These are phyloP conservation scores for Clarias macrocephalus DNA, from an alignment of 2,113 vertebrate genomes.

Conservation along the genomic window DNA sequence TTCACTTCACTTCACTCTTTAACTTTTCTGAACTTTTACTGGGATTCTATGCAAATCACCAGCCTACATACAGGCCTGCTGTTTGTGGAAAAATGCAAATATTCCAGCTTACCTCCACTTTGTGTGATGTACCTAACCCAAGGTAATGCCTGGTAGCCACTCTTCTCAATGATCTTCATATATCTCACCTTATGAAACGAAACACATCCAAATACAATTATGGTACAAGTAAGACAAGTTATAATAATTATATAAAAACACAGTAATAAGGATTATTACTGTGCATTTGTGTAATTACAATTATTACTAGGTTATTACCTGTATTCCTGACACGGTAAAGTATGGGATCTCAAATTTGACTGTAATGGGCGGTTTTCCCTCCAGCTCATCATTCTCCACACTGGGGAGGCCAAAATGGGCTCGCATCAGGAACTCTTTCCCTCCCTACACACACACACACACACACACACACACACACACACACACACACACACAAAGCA, in stretches of 20 bases:
- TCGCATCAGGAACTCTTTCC: constrained; percentile 91
- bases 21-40: background rate
- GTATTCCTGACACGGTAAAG: constrained; percentile 93
- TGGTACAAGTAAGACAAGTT: background rate
- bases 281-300: no score
- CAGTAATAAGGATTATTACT: background rate
- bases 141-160: constrained; percentile 82
- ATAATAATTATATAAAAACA: background rate
- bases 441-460: constrained; percentile 73
- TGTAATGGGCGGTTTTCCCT: constrained; percentile 87
- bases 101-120: constrained; percentile 79
- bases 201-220: background rate
- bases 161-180: constrained; percentile 96
- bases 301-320: constrained; percentile 66
- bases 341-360: constrained; percentile 96
- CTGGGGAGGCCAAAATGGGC: constrained; percentile 94
- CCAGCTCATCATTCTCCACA: constrained; percentile 84
- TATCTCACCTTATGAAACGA: constrained; percentile 80
- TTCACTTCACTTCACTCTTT: background rate
- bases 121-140: constrained; percentile 95
- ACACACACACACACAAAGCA: background rate
- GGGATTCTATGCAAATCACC: constrained; percentile 25
- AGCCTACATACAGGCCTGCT: constrained; percentile 4
- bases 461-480: constrained; percentile 20
- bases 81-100: constrained; percentile 35